Percentiles rank a stretch among this genome's conserved stretches.
These are phyloP conservation scores for Drymodes brunneopygia DNA, from an alignment of 2,113 vertebrate genomes.

Conservation along the genomic window DNA sequence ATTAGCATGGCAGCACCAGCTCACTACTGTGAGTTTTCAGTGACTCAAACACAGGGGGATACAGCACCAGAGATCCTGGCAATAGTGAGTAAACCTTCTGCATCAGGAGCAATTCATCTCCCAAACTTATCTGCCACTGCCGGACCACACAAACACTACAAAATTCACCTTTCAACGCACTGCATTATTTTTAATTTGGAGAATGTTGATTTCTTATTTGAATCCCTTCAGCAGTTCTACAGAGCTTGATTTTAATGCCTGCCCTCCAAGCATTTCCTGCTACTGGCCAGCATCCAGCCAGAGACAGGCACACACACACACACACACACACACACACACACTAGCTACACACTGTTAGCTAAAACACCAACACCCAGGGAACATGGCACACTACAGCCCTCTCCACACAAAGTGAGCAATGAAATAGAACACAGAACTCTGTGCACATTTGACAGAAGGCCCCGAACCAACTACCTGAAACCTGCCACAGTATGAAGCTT, in stretches of 20 bases:
- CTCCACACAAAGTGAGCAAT: background rate
- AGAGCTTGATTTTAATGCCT: background rate
- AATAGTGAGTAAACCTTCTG: background rate
- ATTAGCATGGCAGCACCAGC: background rate
- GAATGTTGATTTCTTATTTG: background rate
- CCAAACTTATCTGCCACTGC: background rate
- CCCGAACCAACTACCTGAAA: background rate
- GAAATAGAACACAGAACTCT: background rate
- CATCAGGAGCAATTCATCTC: background rate
- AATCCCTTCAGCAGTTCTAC: background rate
- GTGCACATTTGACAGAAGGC: background rate
- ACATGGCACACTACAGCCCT: background rate
- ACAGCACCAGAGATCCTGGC: background rate
- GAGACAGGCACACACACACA: background rate
- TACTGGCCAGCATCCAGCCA: background rate
- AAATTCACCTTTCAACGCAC: background rate
- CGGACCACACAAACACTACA: background rate
- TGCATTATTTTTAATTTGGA: background rate
- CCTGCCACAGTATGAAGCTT: background rate
- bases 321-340: too few species aligned
- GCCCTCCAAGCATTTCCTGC: background rate
- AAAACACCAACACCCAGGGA: background rate
- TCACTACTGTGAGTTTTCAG: background rate
- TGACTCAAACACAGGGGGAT: background rate
- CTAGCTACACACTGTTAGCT: background rate